A percentile compares a stretch with the other conserved stretches of the same genome.
Evolutionary conservation across 1,140 invertebrate species (phyloP).

Genomic region (Drosophila auraria): DNA sequence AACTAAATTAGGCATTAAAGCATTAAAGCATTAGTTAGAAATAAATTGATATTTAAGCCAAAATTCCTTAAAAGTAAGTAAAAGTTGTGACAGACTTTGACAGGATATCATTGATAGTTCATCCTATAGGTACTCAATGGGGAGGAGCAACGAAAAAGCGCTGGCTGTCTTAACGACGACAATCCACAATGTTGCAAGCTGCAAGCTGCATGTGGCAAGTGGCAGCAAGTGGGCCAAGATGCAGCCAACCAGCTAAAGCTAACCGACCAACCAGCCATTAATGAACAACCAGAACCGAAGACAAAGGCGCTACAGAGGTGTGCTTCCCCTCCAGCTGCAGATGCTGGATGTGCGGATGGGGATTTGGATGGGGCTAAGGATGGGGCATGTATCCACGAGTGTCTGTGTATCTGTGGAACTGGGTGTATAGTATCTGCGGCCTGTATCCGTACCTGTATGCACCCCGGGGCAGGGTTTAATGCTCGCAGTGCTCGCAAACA

Average conservation of each 20-base stretch:
- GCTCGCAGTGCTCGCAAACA: conserved; percentile 59
- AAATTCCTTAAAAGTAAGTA: neutral
- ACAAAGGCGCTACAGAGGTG: conserved; percentile 54
- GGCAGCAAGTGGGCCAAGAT: conserved; percentile 39
- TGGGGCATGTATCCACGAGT: conserved; percentile 2
- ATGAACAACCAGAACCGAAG: conserved; percentile 52
- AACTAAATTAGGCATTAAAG: neutral
- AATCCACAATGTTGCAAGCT: conserved; percentile 43
- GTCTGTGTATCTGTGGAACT: conserved; percentile 15
- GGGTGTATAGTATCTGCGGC: conserved; percentile 12
- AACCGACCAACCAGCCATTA: conserved; percentile 67
- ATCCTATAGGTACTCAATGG: conserved; percentile 2
- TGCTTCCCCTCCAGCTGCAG: conserved; percentile 27
- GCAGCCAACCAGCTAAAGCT: conserved; percentile 57
- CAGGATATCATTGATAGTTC: neutral
- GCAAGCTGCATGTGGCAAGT: conserved; percentile 15
- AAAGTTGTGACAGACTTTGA: neutral
- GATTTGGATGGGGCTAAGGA: neutral
- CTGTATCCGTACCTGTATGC: conserved; percentile 47
- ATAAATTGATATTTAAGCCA: neutral
- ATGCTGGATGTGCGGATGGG: conserved; percentile 1
- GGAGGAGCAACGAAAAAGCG: conserved; percentile 46
- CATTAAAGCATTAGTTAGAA: no score
- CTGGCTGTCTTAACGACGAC: conserved; percentile 30
- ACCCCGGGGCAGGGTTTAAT: conserved; percentile 76